These are phyloP conservation scores for Sciaenops ocellatus DNA, from an alignment of 2,797 vertebrate genomes.

Conservation along the genomic window DNA sequence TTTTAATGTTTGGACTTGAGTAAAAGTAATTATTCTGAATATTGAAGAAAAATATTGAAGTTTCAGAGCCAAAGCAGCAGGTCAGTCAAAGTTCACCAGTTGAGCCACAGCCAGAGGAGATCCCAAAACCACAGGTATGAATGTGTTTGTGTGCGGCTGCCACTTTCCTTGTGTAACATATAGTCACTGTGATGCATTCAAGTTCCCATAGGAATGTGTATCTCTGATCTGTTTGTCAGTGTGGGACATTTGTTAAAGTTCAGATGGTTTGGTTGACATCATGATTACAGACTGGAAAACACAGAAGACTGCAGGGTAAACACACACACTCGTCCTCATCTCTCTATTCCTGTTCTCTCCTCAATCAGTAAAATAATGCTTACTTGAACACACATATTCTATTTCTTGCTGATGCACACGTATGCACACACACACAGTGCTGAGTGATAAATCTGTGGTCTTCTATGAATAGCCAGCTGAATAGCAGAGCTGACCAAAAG, in stretches of 20 bases:
- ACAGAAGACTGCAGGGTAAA: conserved; percentile 29
- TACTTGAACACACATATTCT: conserved; percentile 14
- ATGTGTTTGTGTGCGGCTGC: conserved; percentile 31
- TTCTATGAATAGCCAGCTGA: conserved; percentile 79
- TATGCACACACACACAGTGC: conserved; percentile 39
- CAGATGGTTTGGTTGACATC: conserved; percentile 62
- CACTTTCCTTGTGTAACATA: conserved; percentile 50
- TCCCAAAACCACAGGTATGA: conserved; percentile 73
- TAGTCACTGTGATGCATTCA: conserved; percentile 59
- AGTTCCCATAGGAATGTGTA: conserved; percentile 54
- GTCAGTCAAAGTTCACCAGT: conserved; percentile 63
- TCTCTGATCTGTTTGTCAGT: conserved; percentile 49
- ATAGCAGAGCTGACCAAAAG: conserved; percentile 79
- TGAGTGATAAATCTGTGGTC: conserved; percentile 78
- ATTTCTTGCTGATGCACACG: conserved; percentile 40
- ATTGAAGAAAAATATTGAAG: not conserved
- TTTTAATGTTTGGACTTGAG: not conserved
- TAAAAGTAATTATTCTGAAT: not conserved
- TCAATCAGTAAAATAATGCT: conserved; percentile 37
- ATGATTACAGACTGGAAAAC: conserved; percentile 70
- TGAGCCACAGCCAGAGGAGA: conserved; percentile 59
- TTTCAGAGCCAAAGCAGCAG: conserved; percentile 21
- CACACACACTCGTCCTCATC: conserved; percentile 20
- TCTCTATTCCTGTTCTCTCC: conserved; percentile 4
- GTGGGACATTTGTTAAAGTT: conserved; percentile 62